phyloP scores from a whole-genome alignment of 2,113 vertebrate species.

The Poeciliopsis turrubarensis region DNA sequence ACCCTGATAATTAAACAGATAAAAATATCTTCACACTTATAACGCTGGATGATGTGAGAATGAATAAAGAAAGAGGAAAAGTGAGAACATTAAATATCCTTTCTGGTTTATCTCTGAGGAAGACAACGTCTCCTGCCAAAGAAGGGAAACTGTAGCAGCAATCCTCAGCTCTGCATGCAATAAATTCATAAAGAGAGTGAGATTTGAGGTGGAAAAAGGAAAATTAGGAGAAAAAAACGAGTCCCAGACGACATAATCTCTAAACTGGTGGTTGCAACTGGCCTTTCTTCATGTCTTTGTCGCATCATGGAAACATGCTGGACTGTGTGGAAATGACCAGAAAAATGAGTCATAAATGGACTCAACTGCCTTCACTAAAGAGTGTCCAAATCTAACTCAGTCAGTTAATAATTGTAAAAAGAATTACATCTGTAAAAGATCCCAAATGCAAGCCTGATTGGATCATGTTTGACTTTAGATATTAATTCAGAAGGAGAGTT shows the following conservation, averaged over 20 bases:
- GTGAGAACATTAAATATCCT: constrained; percentile 13
- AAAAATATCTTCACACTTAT: constrained; percentile 31
- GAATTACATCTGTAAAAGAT: not conserved
- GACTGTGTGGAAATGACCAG: constrained; percentile 27
- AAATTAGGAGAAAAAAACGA: not conserved
- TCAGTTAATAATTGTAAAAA: not conserved
- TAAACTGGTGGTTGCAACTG: constrained; percentile 48
- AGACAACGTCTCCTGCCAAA: constrained; percentile 1
- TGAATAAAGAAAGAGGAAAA: not conserved
- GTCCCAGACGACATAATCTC: constrained; percentile 1
- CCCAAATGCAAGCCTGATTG: not conserved
- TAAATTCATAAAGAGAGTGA: constrained; percentile 18
- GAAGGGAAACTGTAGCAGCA: not conserved
- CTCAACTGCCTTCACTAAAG: constrained; percentile 13
- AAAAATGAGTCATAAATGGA: constrained; percentile 58
- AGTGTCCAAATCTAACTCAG: not conserved
- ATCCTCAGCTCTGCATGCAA: not conserved
- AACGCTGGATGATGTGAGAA: constrained; percentile 21
- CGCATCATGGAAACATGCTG: constrained; percentile 68
- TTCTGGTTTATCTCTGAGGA: constrained; percentile 18
- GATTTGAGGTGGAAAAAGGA: not conserved
- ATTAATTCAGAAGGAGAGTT: not conserved
- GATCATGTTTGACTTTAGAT: not conserved
- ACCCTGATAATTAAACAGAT: constrained; percentile 41
- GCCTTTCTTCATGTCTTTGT: constrained; percentile 32